These are phyloP conservation scores for Zaprionus camerounensis DNA, from an alignment of 1,140 invertebrate genomes.

Conservation along the genomic window DNA sequence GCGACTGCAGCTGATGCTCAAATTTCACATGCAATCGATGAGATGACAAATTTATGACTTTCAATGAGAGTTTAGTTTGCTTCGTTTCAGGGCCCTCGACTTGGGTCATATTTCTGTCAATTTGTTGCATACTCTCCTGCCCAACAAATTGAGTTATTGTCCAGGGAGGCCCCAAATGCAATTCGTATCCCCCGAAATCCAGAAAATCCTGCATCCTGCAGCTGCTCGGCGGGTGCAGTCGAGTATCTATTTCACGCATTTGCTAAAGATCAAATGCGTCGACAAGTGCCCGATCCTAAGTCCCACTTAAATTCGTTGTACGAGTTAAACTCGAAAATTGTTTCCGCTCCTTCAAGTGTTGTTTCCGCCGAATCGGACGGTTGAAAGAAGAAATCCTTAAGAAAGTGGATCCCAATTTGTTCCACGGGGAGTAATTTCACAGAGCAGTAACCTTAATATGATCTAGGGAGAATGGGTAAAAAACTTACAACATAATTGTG, in stretches of 20 bases:
- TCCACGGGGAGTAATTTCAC: conserved; percentile 44
- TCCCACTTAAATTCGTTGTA: conserved; percentile 54
- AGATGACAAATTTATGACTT: conserved; percentile 82
- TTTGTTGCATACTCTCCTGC: conserved; percentile 53
- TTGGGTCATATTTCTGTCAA: conserved; percentile 80
- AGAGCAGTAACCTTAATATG: background rate
- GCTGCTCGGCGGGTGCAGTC: conserved; percentile 52
- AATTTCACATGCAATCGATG: conserved; percentile 83
- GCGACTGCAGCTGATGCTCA: conserved; percentile 39
- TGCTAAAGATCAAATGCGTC: conserved; percentile 55
- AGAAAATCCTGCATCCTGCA: conserved; percentile 57
- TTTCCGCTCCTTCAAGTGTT: conserved; percentile 31
- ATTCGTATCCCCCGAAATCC: conserved; percentile 14
- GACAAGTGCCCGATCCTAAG: conserved; percentile 55
- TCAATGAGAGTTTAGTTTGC: conserved; percentile 26
- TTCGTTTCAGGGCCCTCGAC: conserved; percentile 13
- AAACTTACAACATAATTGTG: background rate
- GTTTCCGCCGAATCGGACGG: conserved; percentile 45
- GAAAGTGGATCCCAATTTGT: conserved; percentile 32
- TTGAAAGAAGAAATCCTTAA: background rate
- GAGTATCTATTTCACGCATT: conserved; percentile 81
- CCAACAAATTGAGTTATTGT: conserved; percentile 74
- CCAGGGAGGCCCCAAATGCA: conserved; percentile 17
- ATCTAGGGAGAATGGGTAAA: background rate
- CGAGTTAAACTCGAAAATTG: conserved; percentile 20